phyloP scores from a whole-genome alignment of 2,113 vertebrate species.

The Colaptes auratus region DNA sequence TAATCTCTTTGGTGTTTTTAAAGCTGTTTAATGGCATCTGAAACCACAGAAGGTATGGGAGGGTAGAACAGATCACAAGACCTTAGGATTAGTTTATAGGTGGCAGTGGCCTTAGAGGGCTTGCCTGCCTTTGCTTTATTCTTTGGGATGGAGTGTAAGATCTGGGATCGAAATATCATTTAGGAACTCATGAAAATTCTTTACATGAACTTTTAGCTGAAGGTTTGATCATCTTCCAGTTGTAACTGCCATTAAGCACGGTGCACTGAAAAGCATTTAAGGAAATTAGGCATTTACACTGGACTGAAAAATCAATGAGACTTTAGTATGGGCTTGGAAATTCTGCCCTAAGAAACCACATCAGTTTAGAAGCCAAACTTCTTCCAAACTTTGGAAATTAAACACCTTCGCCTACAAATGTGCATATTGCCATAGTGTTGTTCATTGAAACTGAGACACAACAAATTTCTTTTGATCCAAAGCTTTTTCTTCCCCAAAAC shows the following conservation, averaged over 20 bases:
- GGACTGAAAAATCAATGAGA: not conserved
- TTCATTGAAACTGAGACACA: not conserved
- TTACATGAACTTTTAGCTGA: not conserved
- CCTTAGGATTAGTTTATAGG: not conserved
- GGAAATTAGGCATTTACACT: not conserved
- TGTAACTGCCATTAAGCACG: not conserved
- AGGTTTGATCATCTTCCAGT: not conserved
- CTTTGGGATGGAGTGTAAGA: not conserved
- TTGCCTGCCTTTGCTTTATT: not conserved
- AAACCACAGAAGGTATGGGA: not conserved
- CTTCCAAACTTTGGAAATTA: not conserved
- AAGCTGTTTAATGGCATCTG: not conserved
- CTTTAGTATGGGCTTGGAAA: not conserved
- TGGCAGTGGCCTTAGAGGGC: not conserved
- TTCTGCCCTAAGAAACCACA: not conserved
- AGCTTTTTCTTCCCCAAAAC: not conserved
- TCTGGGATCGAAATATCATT: not conserved
- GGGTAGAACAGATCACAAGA: not conserved
- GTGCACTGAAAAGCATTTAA: not conserved
- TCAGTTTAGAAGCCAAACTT: not conserved
- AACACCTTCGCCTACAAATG: not conserved
- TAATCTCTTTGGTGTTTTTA: slow-evolving; percentile 22
- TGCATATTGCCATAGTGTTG: not conserved
- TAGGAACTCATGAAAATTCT: not conserved
- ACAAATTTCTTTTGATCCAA: not conserved